These are phyloP conservation scores for Drosophila stalkeri DNA, from an alignment of 2,888 invertebrate genomes.

Conservation along the genomic window DNA sequence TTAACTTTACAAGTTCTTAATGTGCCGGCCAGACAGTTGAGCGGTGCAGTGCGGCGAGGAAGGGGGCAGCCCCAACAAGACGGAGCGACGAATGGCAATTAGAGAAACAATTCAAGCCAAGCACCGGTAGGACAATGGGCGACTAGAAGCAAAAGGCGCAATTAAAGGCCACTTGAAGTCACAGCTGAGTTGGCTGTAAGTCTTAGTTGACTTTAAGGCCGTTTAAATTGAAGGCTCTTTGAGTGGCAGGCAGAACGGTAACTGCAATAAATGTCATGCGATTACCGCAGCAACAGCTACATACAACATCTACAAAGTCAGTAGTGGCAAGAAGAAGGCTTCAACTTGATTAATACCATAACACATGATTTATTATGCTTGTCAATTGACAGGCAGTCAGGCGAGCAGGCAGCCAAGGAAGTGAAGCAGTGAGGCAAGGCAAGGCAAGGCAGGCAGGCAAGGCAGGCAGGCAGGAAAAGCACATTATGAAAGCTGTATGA, in stretches of 20 bases:
- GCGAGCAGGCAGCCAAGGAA: constrained; percentile 30
- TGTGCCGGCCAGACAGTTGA: constrained; percentile 71
- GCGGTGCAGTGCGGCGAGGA: too few relatives aligned
- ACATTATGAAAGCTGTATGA: constrained; percentile 71
- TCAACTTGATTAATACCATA: constrained; percentile 77
- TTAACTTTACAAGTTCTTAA: constrained; percentile 79
- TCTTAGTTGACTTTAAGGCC: constrained; percentile 46
- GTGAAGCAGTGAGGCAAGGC: constrained; percentile 16
- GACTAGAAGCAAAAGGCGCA: constrained; percentile 41
- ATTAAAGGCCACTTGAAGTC: constrained; percentile 60
- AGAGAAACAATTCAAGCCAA: constrained; percentile 66
- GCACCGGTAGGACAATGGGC: constrained; percentile 32
- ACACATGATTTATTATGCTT: constrained; percentile 79
- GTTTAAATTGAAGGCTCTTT: constrained; percentile 46
- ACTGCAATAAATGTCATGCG: constrained; percentile 77
- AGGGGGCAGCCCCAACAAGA: constrained; percentile 26
- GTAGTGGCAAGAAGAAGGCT: constrained; percentile 49
- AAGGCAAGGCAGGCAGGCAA: constrained; percentile 21
- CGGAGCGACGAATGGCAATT: constrained; percentile 71
- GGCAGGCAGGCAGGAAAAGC: constrained; percentile 57
- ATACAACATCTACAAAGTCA: constrained; percentile 28
- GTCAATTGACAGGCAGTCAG: constrained; percentile 62
- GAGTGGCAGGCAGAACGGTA: constrained; percentile 43
- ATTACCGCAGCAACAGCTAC: constrained; percentile 61
- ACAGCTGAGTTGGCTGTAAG: not conserved